Conservation (phyloP, 2,888 invertebrate genomes). For the Netelia inedita region DNA sequence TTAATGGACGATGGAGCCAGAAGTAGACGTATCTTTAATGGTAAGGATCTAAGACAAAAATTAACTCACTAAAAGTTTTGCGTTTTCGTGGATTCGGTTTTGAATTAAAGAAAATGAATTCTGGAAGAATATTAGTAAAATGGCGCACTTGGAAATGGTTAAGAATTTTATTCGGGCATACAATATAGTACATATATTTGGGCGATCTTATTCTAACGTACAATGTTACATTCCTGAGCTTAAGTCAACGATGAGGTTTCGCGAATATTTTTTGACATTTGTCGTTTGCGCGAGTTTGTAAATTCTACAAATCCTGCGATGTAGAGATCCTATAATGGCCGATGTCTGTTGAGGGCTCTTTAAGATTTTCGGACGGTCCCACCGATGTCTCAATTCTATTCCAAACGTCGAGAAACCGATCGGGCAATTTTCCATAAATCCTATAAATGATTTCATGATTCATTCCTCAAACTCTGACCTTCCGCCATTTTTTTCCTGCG, state of each 20-base stretch:
- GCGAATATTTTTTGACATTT: not conserved
- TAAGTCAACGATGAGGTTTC: not conserved
- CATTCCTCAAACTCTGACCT: not conserved
- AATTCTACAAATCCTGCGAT: not conserved
- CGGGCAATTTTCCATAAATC: not conserved
- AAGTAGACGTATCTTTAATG: constrained; percentile 42
- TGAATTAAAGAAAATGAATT: not conserved
- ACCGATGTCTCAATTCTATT: not conserved
- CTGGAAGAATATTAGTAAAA: not conserved
- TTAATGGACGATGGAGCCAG: constrained; percentile 29
- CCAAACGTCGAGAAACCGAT: not conserved
- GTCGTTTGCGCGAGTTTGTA: not conserved
- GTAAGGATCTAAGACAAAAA: constrained; percentile 49
- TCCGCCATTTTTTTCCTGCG: constrained; percentile 45
- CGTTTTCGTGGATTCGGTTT: not conserved
- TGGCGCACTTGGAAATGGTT: not conserved
- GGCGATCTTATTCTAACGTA: not conserved
- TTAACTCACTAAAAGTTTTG: too few species aligned
- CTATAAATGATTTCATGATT: not conserved
- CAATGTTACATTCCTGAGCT: not conserved
- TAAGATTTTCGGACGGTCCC: not conserved
- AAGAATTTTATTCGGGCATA: constrained; percentile 4
- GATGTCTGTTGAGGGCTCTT: not conserved
- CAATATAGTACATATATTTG: not conserved
- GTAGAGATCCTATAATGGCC: not conserved